Conservation (phyloP, 2,797 vertebrate species). For the Peromyscus aztecus region DNA sequence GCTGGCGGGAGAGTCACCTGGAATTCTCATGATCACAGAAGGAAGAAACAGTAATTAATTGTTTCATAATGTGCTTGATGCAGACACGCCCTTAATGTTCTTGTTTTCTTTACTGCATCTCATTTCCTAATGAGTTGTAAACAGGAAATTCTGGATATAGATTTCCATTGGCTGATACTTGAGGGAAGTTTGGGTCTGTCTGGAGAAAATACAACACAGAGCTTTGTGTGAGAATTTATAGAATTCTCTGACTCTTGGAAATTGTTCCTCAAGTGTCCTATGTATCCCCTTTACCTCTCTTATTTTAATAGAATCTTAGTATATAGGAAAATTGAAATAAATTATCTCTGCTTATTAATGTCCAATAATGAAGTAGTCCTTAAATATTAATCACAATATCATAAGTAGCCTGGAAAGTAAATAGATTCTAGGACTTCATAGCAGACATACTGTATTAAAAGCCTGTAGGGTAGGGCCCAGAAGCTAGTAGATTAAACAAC, state of each 20-base stretch:
- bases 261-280: not conserved
- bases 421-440: not conserved
- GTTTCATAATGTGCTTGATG: constrained; percentile 72
- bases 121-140: constrained; percentile 65
- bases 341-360: not conserved
- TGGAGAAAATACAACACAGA: constrained; percentile 24
- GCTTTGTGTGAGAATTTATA: constrained; percentile 22
- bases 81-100: constrained; percentile 69
- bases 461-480: not conserved
- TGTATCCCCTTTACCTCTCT: not conserved
- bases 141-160: constrained; percentile 8
- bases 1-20: constrained; percentile 57
- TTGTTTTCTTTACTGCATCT: constrained; percentile 54
- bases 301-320: not conserved
- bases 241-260: not conserved
- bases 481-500: constrained; percentile 7
- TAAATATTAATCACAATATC: not conserved
- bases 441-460: not conserved
- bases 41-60: constrained; percentile 75
- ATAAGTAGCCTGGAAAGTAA: not conserved
- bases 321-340: constrained; percentile 26
- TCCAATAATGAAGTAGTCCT: not conserved
- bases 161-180: constrained; percentile 47
- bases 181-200: not conserved
- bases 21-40: constrained; percentile 70